Percentiles rank a stretch among this genome's conserved stretches.
Conservation (phyloP, 2,113 vertebrate genomes). For the Ptychochromis oligacanthus region DNA sequence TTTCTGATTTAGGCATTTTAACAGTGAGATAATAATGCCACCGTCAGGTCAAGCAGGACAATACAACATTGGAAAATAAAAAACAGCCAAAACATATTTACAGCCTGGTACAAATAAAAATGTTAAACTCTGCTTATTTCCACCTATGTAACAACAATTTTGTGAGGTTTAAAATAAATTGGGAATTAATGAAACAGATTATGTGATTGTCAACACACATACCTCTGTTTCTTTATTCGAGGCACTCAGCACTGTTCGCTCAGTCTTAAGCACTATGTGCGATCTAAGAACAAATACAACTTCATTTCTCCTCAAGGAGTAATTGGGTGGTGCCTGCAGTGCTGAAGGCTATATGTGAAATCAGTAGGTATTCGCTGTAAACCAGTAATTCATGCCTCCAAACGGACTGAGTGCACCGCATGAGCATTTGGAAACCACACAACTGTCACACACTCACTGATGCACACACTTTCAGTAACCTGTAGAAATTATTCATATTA, state of each 20-base stretch:
- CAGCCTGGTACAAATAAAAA: no score
- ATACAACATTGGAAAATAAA: no score
- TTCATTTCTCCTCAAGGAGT: background rate
- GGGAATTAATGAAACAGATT: no score
- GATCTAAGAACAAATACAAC: background rate
- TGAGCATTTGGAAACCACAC: conserved; percentile 14
- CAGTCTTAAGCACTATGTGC: background rate
- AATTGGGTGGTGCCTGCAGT: background rate
- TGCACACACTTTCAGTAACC: conserved; percentile 32
- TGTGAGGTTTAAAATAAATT: no score
- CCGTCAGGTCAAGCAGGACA: background rate
- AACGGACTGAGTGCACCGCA: background rate
- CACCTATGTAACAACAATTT: no score
- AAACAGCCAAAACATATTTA: no score
- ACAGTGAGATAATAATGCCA: background rate
- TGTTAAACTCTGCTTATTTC: no score
- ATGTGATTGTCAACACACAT: no score
- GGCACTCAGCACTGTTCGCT: background rate
- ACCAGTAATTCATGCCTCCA: conserved; percentile 1
- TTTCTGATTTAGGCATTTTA: no score
- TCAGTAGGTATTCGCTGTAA: background rate
- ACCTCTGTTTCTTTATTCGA: no score
- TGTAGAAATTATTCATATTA: conserved; percentile 54
- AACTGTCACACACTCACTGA: background rate
- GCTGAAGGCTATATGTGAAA: conserved; percentile 12